Base-by-base conservation (phyloP, 2,113 vertebrate genomes). In the Saimiri boliviensis region DNA sequence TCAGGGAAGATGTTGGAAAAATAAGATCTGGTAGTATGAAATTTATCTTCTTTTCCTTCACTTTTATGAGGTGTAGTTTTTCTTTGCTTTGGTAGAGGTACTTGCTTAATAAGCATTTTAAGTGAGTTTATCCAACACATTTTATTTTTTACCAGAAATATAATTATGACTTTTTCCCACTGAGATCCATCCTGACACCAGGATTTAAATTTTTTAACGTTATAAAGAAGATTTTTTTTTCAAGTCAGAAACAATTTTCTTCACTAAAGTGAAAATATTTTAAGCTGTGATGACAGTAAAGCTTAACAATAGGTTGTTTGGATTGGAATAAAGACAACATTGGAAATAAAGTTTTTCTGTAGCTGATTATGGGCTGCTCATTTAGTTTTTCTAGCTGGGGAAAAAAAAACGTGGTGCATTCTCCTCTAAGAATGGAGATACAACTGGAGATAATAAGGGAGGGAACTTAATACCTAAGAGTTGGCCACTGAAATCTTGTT, bases 191-290 rank as follows among this genome's bases (percentile, higher is more conserved):
- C 88, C 42, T 93, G 58, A 91, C 27, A 85, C 13, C 7, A 32
- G 73, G 20, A 84, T 96, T 27, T 94, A 79, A 70, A 25, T 79
- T 94, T n/a, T 93, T 96, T 91, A 58, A 52, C 92, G 60, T 54
- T 21, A 80, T 52, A 45, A 83, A 45, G 58, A 73, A 63, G 49
- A 77, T 45, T 86, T 93, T 94, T 95, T 93, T 89, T 63, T 58
- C 14, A 89, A 81, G 90, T 93, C 73, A 94, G 82, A 97, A 96
- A 88, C 85, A 83, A 37, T 92, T 95, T 95, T 96, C 80, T 86
- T 97, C 58, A 89, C 66, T 58, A 86, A 86, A 93, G 89, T 91
- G 93, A 97, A 97, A 94, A 90, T 94, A 96, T 94, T 97, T 96
- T 96, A 91, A 96, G 42, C 86, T 73, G 35, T 47, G 74, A 63